These are phyloP conservation scores for Fistularia tabacaria DNA, from an alignment of 2,797 vertebrate species.

Conservation along the genomic window DNA sequence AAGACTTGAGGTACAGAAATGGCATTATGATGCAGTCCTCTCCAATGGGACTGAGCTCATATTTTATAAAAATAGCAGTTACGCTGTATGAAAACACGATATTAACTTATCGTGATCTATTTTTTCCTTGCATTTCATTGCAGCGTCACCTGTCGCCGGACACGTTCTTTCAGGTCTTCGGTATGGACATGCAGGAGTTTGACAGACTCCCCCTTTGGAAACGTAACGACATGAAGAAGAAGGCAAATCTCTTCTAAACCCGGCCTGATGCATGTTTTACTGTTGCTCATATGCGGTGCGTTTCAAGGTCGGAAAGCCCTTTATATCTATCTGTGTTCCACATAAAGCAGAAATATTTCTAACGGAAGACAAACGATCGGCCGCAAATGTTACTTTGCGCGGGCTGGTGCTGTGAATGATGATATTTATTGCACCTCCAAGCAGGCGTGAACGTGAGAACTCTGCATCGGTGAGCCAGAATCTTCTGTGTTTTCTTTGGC, in stretches of 20 bases:
- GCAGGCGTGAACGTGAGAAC: conserved; percentile 20
- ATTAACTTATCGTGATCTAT: background rate
- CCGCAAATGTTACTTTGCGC: no score
- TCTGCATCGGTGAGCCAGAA: background rate
- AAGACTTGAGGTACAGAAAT: conserved; percentile 85
- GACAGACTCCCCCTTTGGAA: conserved; percentile 94
- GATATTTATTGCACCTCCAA: conserved; percentile 6
- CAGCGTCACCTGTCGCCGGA: conserved; percentile 90
- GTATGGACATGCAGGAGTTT: conserved; percentile 90
- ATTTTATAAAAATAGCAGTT: no score
- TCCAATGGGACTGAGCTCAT: no score
- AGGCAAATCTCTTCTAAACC: conserved; percentile 86
- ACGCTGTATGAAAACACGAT: no score
- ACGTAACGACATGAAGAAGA: conserved; percentile 95
- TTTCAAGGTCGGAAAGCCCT: conserved; percentile 6
- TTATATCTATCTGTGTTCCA: background rate
- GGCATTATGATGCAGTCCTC: background rate
- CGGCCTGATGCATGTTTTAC: conserved; percentile 1
- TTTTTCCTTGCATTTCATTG: conserved; percentile 19
- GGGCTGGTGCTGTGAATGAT: no score
- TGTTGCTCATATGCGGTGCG: background rate
- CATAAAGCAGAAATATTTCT: background rate
- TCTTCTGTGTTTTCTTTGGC: no score
- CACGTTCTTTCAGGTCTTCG: conserved; percentile 88
- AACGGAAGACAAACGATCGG: background rate